These are phyloP conservation scores for Taenioides sp. DNA, from an alignment of 2,797 vertebrate genomes.

Conservation along the genomic window DNA sequence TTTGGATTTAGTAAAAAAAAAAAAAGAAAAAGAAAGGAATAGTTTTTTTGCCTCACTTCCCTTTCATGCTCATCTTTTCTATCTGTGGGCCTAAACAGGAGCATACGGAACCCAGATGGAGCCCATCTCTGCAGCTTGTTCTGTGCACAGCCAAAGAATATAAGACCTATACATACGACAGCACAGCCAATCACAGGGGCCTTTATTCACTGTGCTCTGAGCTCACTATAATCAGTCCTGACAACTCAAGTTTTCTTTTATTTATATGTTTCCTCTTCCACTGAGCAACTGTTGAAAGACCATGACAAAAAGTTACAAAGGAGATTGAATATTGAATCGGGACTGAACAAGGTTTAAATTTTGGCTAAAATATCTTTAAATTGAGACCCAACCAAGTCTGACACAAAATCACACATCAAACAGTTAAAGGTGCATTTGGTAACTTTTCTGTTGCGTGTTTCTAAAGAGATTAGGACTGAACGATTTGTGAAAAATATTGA, in stretches of 20 bases:
- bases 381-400: not conserved
- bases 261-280: conserved; percentile 39
- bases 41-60: conserved; percentile 81
- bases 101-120: conserved; percentile 88
- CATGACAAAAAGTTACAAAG: conserved; percentile 22
- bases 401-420: no score
- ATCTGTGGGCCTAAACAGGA: conserved; percentile 81
- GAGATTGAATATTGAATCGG: not conserved
- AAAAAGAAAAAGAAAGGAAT: not conserved
- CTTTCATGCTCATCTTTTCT: conserved; percentile 88
- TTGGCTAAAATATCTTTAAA: not conserved
- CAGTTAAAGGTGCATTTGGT: no score
- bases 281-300: conserved; percentile 28
- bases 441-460: no score
- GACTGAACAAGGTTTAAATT: not conserved
- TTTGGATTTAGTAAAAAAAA: conserved; percentile 74
- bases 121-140: conserved; percentile 63
- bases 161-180: conserved; percentile 71
- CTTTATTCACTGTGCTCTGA: conserved; percentile 57
- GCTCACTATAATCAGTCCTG: conserved; percentile 59
- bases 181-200: conserved; percentile 61
- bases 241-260: conserved; percentile 30
- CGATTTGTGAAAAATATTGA: no score
- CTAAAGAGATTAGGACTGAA: no score
- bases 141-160: conserved; percentile 59